These are phyloP conservation scores for Bombus affinis DNA, from an alignment of 1,140 invertebrate species.

Conservation along the genomic window DNA sequence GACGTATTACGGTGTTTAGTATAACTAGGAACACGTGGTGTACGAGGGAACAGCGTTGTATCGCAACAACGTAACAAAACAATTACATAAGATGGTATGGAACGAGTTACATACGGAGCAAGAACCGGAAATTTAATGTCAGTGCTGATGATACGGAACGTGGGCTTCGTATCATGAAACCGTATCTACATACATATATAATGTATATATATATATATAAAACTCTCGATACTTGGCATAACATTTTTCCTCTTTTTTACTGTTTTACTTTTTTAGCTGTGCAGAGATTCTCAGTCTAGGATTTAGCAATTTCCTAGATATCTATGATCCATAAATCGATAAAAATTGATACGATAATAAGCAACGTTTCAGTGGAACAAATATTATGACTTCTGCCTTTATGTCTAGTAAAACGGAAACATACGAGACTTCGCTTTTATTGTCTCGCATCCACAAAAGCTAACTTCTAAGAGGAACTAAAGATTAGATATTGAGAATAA, in stretches of 20 bases:
- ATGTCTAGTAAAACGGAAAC: background rate
- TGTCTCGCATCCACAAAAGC: background rate
- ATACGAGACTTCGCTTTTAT: background rate
- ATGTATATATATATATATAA: no score
- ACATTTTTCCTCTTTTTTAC: background rate
- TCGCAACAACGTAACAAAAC: constrained; percentile 16
- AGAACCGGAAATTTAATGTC: constrained; percentile 36
- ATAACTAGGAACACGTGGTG: background rate
- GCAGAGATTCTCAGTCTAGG: no score
- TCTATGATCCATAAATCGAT: background rate
- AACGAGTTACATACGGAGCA: background rate
- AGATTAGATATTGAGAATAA: background rate
- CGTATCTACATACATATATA: background rate
- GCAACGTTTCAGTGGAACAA: background rate
- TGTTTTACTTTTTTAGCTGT: background rate
- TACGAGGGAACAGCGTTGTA: background rate
- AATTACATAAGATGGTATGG: constrained; percentile 3
- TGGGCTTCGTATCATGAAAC: background rate
- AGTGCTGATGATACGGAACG: background rate
- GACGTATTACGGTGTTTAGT: background rate
- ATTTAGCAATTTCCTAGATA: background rate
- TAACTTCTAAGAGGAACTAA: background rate
- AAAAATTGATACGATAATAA: background rate
- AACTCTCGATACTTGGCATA: background rate
- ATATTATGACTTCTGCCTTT: background rate